Evolutionary conservation across 2,888 invertebrate genomes (phyloP).

Genomic region (Allygus modestus): DNA sequence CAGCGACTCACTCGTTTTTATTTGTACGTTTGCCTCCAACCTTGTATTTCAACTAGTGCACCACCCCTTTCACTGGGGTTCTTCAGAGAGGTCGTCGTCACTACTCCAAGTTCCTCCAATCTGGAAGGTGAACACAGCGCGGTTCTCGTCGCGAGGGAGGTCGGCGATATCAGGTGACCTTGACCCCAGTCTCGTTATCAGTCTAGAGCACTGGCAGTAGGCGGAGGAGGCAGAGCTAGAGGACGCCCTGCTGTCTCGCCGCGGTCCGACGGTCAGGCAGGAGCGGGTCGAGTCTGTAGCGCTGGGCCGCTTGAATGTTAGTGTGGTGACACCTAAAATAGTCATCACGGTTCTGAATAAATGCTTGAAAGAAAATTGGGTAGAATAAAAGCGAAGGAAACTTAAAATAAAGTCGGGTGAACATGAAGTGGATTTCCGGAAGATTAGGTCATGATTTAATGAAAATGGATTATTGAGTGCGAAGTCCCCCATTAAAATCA

Average conservation of each 20-base stretch:
- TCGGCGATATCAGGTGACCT: neutral
- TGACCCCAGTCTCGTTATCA: neutral
- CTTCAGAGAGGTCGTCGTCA: neutral
- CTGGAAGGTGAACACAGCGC: slow-evolving; percentile 2
- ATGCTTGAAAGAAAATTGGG: neutral
- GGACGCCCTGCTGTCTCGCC: neutral
- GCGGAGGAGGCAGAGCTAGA: neutral
- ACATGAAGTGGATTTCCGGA: too few species aligned
- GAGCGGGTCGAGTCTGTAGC: neutral
- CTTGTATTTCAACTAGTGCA: too few species aligned
- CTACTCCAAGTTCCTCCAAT: neutral
- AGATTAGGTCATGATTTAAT: too few species aligned
- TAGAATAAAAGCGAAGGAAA: too few species aligned
- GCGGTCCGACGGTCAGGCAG: neutral
- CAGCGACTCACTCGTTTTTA: too few species aligned
- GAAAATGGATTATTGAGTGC: too few species aligned
- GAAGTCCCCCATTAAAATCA: too few species aligned
- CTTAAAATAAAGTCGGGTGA: too few species aligned
- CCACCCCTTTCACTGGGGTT: too few species aligned
- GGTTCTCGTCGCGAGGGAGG: neutral
- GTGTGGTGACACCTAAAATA: neutral
- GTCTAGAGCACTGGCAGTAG: slow-evolving; percentile 13
- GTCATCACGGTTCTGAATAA: neutral
- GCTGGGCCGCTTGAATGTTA: slow-evolving; percentile 10
- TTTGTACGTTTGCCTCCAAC: too few species aligned